A percentile compares a stretch with the other conserved stretches of the same genome.
Evolutionary conservation across 2,888 invertebrate genomes (phyloP).

Genomic region (Apodemia zela): DNA sequence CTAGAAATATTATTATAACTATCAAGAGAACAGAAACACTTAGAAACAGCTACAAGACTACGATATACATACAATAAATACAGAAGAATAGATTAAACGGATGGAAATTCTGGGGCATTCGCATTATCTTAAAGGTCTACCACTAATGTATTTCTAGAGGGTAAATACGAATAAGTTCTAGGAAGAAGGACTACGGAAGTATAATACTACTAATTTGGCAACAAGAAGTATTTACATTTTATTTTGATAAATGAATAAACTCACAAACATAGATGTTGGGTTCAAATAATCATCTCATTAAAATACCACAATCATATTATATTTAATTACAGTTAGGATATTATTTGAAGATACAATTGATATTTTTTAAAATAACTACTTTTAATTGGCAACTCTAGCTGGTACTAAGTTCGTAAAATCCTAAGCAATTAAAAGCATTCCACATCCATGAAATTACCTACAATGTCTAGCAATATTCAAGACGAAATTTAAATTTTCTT

Average conservation of each 20-base stretch:
- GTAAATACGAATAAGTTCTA: conserved; percentile 36
- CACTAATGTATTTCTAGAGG: conserved; percentile 39
- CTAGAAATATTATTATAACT: conserved; percentile 35
- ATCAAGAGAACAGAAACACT: conserved; percentile 44
- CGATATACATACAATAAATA: conserved; percentile 69
- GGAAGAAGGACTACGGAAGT: conserved; percentile 32
- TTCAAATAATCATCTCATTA: neutral
- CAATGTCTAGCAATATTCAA: conserved; percentile 11
- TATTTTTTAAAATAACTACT: conserved; percentile 18
- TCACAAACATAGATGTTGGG: conserved; percentile 16
- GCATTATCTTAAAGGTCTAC: conserved; percentile 57
- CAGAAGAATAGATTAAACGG: conserved; percentile 78
- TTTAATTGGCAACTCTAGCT: conserved; percentile 30
- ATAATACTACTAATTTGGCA: conserved; percentile 36
- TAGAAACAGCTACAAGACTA: conserved; percentile 65
- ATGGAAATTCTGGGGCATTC: conserved; percentile 81
- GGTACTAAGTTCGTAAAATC: conserved; percentile 25
- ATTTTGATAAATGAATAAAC: neutral
- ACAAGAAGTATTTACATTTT: conserved; percentile 36
- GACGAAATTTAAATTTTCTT: conserved; percentile 18
- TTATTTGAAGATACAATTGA: conserved; percentile 8
- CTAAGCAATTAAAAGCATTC: conserved; percentile 23
- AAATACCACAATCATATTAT: conserved; percentile 4
- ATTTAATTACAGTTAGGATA: conserved; percentile 18
- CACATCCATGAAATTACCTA: conserved; percentile 15